Evolutionary conservation across 2,888 invertebrate genomes (phyloP).

Genomic region (Agelastica alni): DNA sequence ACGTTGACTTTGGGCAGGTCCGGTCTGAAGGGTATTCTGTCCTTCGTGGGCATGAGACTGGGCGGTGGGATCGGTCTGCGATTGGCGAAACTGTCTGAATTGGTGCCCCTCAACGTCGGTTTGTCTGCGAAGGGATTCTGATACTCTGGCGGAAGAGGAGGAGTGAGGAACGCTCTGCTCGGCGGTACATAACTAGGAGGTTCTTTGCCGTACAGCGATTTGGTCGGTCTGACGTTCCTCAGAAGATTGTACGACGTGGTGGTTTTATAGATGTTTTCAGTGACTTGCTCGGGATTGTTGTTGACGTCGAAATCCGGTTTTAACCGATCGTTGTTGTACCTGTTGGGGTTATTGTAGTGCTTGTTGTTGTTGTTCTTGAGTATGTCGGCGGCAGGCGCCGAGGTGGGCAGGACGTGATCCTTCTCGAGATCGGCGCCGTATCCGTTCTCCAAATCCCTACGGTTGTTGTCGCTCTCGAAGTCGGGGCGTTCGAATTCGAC

Average conservation of each 20-base stretch:
- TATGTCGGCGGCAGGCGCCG: conserved; percentile 78
- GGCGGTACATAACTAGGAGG: conserved; percentile 84
- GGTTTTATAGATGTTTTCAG: conserved; percentile 52
- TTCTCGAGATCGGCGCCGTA: conserved; percentile 74
- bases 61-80: conserved; percentile 83
- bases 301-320: conserved; percentile 48
- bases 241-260: conserved; percentile 61
- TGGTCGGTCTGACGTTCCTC: conserved; percentile 65
- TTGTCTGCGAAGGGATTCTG: conserved; percentile 88
- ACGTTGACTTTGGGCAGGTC: conserved; percentile 58
- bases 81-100: conserved; percentile 69
- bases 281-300: conserved; percentile 46
- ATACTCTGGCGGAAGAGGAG: conserved; percentile 82
- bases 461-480: conserved; percentile 41
- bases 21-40: conserved; percentile 81
- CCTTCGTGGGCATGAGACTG: conserved; percentile 76
- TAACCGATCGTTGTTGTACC: conserved; percentile 58
- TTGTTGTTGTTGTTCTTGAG: conserved; percentile 77
- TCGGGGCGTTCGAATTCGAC: conserved; percentile 43
- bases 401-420: conserved; percentile 75
- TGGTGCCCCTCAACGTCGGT: conserved; percentile 74
- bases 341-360: conserved; percentile 73
- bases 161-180: conserved; percentile 74
- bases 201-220: conserved; percentile 67
- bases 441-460: conserved; percentile 48